phyloP scores from a whole-genome alignment of 2,113 vertebrate species.

The Rousettus leschenaultii region DNA sequence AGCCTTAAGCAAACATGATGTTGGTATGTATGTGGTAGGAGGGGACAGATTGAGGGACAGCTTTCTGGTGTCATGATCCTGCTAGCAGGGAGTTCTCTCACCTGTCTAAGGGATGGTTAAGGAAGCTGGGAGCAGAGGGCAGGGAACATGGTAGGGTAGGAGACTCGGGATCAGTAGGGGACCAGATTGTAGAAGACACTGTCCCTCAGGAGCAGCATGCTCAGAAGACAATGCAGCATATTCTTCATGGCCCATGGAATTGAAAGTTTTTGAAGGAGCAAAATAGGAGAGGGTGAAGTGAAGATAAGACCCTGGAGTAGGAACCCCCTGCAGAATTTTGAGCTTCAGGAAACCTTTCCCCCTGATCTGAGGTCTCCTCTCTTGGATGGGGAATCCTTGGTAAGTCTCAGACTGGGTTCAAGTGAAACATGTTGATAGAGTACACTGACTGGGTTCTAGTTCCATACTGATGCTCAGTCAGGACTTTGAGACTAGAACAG shows the following conservation, averaged over 20 bases:
- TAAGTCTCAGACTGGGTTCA: background rate
- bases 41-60: background rate
- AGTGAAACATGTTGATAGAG: background rate
- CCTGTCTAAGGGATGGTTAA: background rate
- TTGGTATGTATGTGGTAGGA: background rate
- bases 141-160: background rate
- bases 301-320: background rate
- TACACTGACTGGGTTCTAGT: background rate
- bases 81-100: background rate
- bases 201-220: background rate
- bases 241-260: background rate
- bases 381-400: background rate
- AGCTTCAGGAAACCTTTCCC: background rate
- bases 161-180: background rate
- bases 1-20: background rate
- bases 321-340: accelerated
- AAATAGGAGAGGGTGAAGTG: background rate
- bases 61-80: background rate
- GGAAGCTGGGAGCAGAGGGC: background rate
- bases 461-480: background rate
- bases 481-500: background rate
- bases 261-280: background rate
- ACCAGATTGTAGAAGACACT: too few relatives aligned
- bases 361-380: background rate
- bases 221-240: background rate